A percentile compares a stretch with the other conserved stretches of the same genome.
These are phyloP conservation scores for Tachina lurida DNA, from an alignment of 2,888 invertebrate genomes.

Conservation along the genomic window DNA sequence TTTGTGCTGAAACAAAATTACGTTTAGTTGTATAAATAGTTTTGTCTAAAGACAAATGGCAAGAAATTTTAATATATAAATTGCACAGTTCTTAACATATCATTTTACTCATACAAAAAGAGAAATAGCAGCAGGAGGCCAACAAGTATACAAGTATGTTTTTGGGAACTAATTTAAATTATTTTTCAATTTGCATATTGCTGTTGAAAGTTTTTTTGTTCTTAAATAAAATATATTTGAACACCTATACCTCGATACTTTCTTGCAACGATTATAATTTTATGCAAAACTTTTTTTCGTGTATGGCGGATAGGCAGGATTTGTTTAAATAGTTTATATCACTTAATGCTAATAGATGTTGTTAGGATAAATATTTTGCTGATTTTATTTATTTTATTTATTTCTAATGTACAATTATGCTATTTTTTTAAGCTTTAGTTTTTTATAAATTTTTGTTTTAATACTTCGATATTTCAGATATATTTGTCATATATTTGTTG, in stretches of 20 bases:
- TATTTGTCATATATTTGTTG: too few species aligned
- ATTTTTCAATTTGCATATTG: conserved; percentile 46
- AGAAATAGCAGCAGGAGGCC: not conserved
- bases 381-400: too few species aligned
- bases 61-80: conserved; percentile 4
- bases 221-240: conserved; percentile 24
- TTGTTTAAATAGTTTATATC: too few species aligned
- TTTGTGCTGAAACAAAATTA: not conserved
- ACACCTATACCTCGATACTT: not conserved
- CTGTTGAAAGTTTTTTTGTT: conserved; percentile 15
- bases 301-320: too few species aligned
- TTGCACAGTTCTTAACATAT: conserved; percentile 1
- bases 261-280: not conserved
- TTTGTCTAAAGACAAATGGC: not conserved
- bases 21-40: not conserved
- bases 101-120: not conserved
- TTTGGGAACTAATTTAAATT: conserved; percentile 20
- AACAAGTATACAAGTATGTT: conserved; percentile 1
- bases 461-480: too few species aligned
- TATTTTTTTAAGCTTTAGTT: too few species aligned
- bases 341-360: too few species aligned
- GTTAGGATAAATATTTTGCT: too few species aligned
- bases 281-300: too few species aligned
- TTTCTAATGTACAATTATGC: too few species aligned
- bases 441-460: too few species aligned